phyloP scores from a whole-genome alignment of 1,140 invertebrate genomes.

The Micrasema longulum region DNA sequence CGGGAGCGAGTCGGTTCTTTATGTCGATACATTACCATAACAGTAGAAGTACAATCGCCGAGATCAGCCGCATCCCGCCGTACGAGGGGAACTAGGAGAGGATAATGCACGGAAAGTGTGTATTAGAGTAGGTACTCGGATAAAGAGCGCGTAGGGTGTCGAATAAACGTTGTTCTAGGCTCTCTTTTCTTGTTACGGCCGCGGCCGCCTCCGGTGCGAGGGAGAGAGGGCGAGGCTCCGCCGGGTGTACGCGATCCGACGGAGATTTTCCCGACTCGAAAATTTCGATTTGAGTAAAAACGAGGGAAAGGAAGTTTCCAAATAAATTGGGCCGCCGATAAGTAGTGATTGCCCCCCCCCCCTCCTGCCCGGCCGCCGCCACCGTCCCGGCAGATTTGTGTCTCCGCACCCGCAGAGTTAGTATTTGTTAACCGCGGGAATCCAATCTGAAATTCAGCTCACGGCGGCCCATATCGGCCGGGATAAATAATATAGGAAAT shows the following conservation, averaged over 20 bases:
- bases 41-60: too few species aligned
- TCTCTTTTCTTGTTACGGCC: not conserved
- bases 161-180: not conserved
- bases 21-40: too few species aligned
- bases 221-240: not conserved
- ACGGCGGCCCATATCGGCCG: conserved; percentile 19
- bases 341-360: conserved; percentile 22
- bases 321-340: conserved; percentile 30
- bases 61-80: too few species aligned
- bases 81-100: not conserved
- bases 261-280: conserved; percentile 13
- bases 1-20: too few species aligned
- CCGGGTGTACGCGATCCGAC: not conserved
- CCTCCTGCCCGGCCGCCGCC: not conserved
- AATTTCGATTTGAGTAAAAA: conserved; percentile 26
- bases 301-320: conserved; percentile 25
- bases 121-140: conserved; percentile 12
- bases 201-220: not conserved
- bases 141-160: not conserved
- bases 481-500: conserved; percentile 30
- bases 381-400: not conserved
- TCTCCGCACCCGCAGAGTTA: conserved; percentile 16
- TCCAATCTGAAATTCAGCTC: conserved; percentile 17
- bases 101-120: not conserved
- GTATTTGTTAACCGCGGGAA: conserved; percentile 29